These are phyloP conservation scores for Phalanger gymnotis DNA, from an alignment of 2,797 vertebrate species.

Conservation along the genomic window DNA sequence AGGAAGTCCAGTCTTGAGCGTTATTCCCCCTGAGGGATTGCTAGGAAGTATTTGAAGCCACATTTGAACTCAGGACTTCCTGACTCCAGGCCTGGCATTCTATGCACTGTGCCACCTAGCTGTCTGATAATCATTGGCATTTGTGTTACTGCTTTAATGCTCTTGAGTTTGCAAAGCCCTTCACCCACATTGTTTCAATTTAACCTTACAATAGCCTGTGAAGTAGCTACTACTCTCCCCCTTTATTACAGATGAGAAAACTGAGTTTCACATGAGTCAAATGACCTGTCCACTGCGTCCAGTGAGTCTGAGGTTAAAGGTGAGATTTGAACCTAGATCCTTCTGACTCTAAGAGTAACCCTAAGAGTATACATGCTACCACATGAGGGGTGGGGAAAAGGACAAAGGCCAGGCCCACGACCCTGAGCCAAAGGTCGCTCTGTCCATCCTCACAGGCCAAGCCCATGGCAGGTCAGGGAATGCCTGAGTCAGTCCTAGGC, in stretches of 20 bases:
- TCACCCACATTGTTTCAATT: not conserved
- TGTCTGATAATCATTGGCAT: not conserved
- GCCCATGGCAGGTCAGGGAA: not conserved
- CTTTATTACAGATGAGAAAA: constrained; percentile 5
- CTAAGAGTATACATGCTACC: not conserved
- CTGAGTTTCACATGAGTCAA: not conserved
- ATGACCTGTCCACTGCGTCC: not conserved
- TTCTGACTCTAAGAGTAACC: not conserved
- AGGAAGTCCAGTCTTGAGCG: no score
- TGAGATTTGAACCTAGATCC: not conserved
- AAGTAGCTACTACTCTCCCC: not conserved
- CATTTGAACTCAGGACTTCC: not conserved
- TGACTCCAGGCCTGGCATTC: not conserved
- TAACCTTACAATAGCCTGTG: not conserved
- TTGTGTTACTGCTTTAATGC: not conserved
- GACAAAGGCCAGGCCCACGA: not conserved
- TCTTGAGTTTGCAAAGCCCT: not conserved
- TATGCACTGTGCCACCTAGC: no score
- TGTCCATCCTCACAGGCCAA: not conserved
- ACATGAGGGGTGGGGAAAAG: not conserved
- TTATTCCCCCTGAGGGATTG: no score
- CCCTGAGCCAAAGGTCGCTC: not conserved
- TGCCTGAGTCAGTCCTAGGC: not conserved
- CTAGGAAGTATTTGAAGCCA: not conserved
- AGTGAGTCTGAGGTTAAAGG: not conserved